A percentile compares a stretch with the other conserved stretches of the same genome.
phyloP scores from a whole-genome alignment of 2,113 vertebrate species.

The Misgurnus anguillicaudatus region DNA sequence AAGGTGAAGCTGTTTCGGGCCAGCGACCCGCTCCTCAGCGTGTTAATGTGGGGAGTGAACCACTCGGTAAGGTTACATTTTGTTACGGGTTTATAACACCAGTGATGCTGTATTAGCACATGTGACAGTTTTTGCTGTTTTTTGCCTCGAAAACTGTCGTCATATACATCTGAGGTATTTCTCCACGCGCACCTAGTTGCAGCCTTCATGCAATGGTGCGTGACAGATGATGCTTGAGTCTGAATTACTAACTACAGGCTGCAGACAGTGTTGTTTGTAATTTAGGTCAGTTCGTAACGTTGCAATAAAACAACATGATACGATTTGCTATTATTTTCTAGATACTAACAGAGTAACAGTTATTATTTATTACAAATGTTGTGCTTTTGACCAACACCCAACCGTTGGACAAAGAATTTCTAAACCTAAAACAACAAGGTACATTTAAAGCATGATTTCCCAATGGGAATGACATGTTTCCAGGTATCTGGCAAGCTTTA shows the following conservation, averaged over 20 bases:
- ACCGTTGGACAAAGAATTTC: background rate
- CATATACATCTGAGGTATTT: background rate
- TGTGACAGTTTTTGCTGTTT: background rate
- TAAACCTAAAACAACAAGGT: background rate
- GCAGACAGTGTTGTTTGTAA: background rate
- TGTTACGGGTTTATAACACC: conserved; percentile 5
- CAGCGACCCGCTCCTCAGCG: conserved; percentile 86
- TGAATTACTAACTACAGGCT: conserved; percentile 9
- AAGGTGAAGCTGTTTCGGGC: conserved; percentile 89
- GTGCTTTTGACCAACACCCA: background rate
- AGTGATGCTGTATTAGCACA: background rate
- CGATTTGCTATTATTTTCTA: background rate
- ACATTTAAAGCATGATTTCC: background rate
- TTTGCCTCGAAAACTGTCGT: background rate
- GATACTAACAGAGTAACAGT: too few relatives aligned
- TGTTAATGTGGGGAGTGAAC: conserved; percentile 88
- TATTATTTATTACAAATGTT: background rate
- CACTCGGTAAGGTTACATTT: conserved; percentile 79
- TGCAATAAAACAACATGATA: background rate
- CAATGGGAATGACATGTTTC: conserved; percentile 20
- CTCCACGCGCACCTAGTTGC: too few relatives aligned
- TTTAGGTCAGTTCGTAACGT: background rate
- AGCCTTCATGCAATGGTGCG: background rate
- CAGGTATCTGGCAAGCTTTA: conserved; percentile 32
- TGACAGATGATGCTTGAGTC: background rate